Conservation (phyloP, 2,797 vertebrate genomes). For the Anguilla marmorata region DNA sequence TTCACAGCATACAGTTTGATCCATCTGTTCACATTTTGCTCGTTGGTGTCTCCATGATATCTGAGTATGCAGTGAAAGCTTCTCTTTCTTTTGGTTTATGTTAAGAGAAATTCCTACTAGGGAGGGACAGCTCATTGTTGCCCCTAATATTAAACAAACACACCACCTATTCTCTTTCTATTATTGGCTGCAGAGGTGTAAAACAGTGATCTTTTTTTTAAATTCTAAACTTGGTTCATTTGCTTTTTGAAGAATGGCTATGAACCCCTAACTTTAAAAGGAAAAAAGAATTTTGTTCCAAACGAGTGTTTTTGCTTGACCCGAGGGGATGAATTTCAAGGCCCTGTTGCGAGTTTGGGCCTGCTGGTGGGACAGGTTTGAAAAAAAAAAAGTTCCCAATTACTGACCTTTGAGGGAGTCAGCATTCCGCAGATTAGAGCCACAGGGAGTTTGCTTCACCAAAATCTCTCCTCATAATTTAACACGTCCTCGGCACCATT, state of each 20-base stretch:
- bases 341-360: conserved; percentile 81
- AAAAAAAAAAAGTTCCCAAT: conserved; percentile 46
- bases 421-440: conserved; percentile 75
- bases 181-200: not conserved
- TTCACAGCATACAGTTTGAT: not conserved
- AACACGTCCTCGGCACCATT: conserved; percentile 68
- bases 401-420: conserved; percentile 60
- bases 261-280: conserved; percentile 19
- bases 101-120: not conserved
- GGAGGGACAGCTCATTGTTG: not conserved
- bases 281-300: conserved; percentile 47
- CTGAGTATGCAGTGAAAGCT: not conserved
- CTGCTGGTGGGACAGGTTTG: conserved; percentile 68
- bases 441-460: conserved; percentile 78
- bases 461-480: conserved; percentile 76
- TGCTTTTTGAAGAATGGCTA: not conserved
- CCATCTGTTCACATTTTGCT: not conserved
- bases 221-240: not conserved
- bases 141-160: not conserved
- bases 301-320: conserved; percentile 72
- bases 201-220: not conserved
- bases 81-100: not conserved
- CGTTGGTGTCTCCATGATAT: no score
- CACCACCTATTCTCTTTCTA: not conserved
- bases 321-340: conserved; percentile 77